Conservation (phyloP, 2,888 invertebrate genomes). For the Rhagium mordax region DNA sequence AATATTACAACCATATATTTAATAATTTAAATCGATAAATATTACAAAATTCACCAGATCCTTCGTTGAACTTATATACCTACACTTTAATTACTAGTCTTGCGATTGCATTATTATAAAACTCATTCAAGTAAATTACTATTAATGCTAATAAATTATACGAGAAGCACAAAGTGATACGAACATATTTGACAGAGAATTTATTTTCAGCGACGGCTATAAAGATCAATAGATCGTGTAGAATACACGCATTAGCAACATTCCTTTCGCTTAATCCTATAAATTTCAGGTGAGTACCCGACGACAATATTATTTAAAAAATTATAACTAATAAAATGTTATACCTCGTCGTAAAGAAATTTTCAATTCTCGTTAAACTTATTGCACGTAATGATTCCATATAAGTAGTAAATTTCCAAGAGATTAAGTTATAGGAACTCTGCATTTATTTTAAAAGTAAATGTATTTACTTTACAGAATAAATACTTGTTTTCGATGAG, state of each 20-base stretch:
- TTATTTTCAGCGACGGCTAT: conserved; percentile 56
- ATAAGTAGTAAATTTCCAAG: conserved; percentile 31
- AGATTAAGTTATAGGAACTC: conserved; percentile 39
- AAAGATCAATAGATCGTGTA: conserved; percentile 61
- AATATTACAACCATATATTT: no score
- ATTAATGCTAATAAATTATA: conserved; percentile 49
- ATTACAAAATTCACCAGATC: no score
- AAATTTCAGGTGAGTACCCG: conserved; percentile 48
- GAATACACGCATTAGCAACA: conserved; percentile 60
- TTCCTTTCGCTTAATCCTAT: conserved; percentile 55
- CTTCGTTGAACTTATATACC: no score
- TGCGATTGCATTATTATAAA: conserved; percentile 5
- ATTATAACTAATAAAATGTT: conserved; percentile 40
- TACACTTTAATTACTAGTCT: not conserved
- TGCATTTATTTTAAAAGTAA: no score
- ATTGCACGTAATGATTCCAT: conserved; percentile 35
- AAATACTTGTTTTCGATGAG: no score
- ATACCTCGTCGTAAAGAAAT: conserved; percentile 28
- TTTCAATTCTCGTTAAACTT: conserved; percentile 36
- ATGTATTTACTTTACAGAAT: no score
- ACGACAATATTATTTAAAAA: conserved; percentile 48
- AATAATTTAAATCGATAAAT: no score
- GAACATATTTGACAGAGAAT: conserved; percentile 58
- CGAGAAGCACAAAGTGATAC: conserved; percentile 51
- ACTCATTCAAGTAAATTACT: conserved; percentile 33